Conservation (phyloP, 92 coral and sea anemone species). For the Palythoa grandiflora region DNA sequence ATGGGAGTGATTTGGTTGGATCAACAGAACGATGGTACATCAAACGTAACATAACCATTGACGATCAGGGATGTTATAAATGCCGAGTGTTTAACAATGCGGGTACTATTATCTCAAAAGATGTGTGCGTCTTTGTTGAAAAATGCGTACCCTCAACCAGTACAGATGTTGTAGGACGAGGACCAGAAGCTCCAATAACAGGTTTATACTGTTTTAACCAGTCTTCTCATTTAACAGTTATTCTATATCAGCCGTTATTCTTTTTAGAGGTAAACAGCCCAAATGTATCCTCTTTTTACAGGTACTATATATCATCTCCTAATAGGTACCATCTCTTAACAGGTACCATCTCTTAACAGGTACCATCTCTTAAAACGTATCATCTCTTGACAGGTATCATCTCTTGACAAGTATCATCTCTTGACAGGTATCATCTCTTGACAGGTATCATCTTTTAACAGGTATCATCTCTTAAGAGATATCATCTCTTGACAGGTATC, state of each 20-base stretch:
- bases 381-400: not conserved
- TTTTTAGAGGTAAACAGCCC: too few species aligned
- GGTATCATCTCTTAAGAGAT: too few species aligned
- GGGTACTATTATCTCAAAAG: constrained; percentile 67
- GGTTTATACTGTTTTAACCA: not conserved
- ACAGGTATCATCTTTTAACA: too few species aligned
- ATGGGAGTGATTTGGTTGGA: constrained; percentile 68
- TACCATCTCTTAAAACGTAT: too few species aligned
- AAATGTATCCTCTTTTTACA: not conserved
- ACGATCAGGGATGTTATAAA: constrained; percentile 80
- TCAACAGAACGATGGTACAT: constrained; percentile 70
- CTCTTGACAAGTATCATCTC: not conserved
- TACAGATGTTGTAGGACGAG: not conserved
- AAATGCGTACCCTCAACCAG: not conserved
- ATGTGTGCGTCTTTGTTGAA: constrained; percentile 51
- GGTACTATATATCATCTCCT: not conserved
- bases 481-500: too few species aligned
- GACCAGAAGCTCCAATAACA: not conserved
- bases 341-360: not conserved
- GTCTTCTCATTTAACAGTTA: too few species aligned
- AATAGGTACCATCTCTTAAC: not conserved
- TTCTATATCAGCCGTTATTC: too few species aligned
- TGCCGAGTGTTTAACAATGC: constrained; percentile 78
- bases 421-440: too few species aligned
- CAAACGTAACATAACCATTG: constrained; percentile 63